Evolutionary conservation across 2,113 vertebrate species (phyloP).

Genomic region (Microtus montanus): DNA sequence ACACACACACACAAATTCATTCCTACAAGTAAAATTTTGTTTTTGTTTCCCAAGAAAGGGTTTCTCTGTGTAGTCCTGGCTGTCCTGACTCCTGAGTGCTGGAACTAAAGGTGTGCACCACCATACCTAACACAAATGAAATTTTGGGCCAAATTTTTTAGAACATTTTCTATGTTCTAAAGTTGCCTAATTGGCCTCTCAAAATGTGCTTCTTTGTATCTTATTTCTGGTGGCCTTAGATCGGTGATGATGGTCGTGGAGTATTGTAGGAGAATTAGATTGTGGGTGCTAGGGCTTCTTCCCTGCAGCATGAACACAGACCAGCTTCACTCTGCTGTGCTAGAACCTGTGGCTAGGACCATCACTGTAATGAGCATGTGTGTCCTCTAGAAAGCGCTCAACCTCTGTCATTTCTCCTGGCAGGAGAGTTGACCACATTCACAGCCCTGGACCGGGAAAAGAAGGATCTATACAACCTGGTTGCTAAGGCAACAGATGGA

Average conservation of each 20-base stretch:
- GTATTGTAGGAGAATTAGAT: background rate
- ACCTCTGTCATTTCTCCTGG: conserved; percentile 56
- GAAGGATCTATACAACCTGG: conserved; percentile 87
- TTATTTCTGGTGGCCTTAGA: background rate
- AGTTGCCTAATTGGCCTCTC: conserved; percentile 8
- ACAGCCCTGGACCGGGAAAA: conserved; percentile 91
- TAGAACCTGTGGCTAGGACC: background rate
- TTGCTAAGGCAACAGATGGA: conserved; percentile 94
- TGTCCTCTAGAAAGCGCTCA: background rate
- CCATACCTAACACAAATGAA: background rate
- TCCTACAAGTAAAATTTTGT: background rate
- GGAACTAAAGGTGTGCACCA: background rate
- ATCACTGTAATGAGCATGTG: background rate
- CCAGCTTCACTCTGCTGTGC: background rate
- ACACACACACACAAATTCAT: background rate
- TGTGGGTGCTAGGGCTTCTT: background rate
- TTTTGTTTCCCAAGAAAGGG: background rate
- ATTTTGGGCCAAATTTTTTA: background rate
- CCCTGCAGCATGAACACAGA: background rate
- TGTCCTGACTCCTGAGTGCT: background rate
- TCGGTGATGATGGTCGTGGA: background rate
- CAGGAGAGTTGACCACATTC: conserved; percentile 93
- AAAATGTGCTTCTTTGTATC: background rate
- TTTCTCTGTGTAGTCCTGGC: background rate
- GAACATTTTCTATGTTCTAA: conserved; percentile 29